A percentile compares a stretch with the other conserved stretches of the same genome.
These are phyloP conservation scores for Sebastolobus alascanus DNA, from an alignment of 2,797 vertebrate species.

Conservation along the genomic window DNA sequence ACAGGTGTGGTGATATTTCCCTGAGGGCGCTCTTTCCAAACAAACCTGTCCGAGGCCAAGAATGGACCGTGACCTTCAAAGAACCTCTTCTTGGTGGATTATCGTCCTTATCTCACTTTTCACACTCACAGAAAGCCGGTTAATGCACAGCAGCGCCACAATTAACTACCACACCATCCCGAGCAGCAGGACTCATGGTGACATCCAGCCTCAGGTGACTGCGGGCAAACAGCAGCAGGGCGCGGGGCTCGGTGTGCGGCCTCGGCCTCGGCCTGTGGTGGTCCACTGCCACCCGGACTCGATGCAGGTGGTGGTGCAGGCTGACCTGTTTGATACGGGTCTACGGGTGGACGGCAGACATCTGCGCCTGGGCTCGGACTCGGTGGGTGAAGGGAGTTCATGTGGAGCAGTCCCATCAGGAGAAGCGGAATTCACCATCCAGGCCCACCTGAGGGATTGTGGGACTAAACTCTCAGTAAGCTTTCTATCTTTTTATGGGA, in stretches of 20 bases:
- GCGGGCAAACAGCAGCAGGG: slow-evolving; percentile 2
- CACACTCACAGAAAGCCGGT: slow-evolving; percentile 17
- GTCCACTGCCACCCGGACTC: slow-evolving; percentile 73
- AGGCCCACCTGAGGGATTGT: slow-evolving; percentile 65
- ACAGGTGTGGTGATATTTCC: slow-evolving; percentile 39
- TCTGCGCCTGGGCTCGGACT: slow-evolving; percentile 61
- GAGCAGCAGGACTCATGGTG: background rate
- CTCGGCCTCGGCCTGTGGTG: slow-evolving; percentile 15
- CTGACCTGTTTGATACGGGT: slow-evolving; percentile 72
- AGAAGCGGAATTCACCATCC: slow-evolving; percentile 62
- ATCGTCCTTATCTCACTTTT: slow-evolving; percentile 15
- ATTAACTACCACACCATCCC: background rate
- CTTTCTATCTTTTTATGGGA: background rate
- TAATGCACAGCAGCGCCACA: background rate
- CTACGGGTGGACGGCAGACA: slow-evolving; percentile 63
- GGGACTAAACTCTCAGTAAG: slow-evolving; percentile 78
- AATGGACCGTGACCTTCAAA: slow-evolving; percentile 48
- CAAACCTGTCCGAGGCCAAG: slow-evolving; percentile 16
- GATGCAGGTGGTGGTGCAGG: slow-evolving; percentile 73
- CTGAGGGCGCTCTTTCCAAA: background rate
- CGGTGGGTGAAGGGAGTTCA: background rate
- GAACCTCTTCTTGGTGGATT: slow-evolving; percentile 13
- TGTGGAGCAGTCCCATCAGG: slow-evolving; percentile 65
- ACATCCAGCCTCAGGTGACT: background rate
- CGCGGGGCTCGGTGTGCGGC: background rate